Percentiles rank a stretch among this genome's conserved stretches.
These are phyloP conservation scores for Vandiemenella viatica DNA, from an alignment of 2,888 invertebrate species.

Conservation along the genomic window DNA sequence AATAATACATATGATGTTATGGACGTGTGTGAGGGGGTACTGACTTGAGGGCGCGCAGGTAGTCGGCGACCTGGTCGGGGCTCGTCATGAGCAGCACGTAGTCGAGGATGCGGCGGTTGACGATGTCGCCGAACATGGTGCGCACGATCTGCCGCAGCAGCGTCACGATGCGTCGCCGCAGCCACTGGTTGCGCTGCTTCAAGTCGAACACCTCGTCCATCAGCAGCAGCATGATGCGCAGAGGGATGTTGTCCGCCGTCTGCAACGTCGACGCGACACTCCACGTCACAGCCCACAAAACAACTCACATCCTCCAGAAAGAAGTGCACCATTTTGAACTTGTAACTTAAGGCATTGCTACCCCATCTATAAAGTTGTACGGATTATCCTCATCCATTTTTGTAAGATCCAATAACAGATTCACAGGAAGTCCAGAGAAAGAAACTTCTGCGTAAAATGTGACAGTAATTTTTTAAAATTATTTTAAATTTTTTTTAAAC, in stretches of 20 bases:
- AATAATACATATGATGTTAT: too few species aligned
- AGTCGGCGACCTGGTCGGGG: conserved; percentile 75
- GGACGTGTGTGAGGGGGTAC: too few species aligned
- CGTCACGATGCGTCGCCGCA: conserved; percentile 58
- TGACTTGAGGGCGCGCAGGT: conserved; percentile 71
- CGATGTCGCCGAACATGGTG: conserved; percentile 67
- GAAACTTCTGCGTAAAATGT: too few species aligned
- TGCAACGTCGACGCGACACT: conserved; percentile 18
- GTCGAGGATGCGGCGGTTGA: conserved; percentile 75
- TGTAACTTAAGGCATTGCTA: too few species aligned
- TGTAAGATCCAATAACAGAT: too few species aligned
- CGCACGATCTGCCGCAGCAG: conserved; percentile 61
- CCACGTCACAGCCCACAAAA: conserved; percentile 6
- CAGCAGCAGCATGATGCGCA: conserved; percentile 60
- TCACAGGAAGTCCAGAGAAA: too few species aligned
- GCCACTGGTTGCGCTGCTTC: conserved; percentile 66
- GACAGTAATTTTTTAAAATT: too few species aligned
- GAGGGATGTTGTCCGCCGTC: conserved; percentile 62
- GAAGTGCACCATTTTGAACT: too few species aligned
- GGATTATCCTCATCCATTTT: too few species aligned
- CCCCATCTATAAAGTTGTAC: too few species aligned
- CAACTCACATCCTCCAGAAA: conserved; percentile 4
- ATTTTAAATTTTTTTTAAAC: too few species aligned
- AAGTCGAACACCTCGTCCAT: conserved; percentile 79
- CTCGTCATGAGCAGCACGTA: conserved; percentile 75